phyloP scores from a whole-genome alignment of 1,140 invertebrate species.

The Drosophila watanabei region DNA sequence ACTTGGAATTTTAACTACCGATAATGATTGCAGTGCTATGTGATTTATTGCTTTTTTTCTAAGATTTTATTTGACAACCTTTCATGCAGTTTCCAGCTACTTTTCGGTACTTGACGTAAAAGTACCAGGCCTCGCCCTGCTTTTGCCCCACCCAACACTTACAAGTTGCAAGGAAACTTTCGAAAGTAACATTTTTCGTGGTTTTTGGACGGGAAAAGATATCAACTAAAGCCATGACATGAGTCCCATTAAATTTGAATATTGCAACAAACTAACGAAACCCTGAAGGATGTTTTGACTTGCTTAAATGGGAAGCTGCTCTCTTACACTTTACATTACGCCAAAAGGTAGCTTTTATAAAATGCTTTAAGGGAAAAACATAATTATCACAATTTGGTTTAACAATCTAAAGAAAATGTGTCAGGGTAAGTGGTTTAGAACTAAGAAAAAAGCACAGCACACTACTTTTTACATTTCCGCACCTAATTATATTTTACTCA shows the following conservation, averaged over 20 bases:
- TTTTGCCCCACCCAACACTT: slow-evolving; percentile 12
- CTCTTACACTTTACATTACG: slow-evolving; percentile 6
- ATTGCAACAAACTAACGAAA: slow-evolving; percentile 50
- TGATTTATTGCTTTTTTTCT: slow-evolving; percentile 75
- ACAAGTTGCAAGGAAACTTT: slow-evolving; percentile 27
- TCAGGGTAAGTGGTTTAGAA: too few relatives aligned
- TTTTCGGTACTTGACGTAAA: slow-evolving; percentile 6
- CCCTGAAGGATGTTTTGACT: slow-evolving; percentile 25
- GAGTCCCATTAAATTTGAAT: slow-evolving; percentile 46
- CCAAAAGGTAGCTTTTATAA: neutral
- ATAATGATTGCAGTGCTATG: slow-evolving; percentile 62
- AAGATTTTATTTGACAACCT: slow-evolving; percentile 79
- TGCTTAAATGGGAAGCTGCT: slow-evolving; percentile 11
- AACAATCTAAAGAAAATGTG: neutral
- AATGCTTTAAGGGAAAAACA: neutral
- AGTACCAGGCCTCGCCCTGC: slow-evolving; percentile 5
- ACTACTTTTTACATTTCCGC: neutral
- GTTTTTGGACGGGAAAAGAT: slow-evolving; percentile 10
- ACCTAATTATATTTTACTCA: slow-evolving; percentile 15
- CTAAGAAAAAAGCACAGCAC: neutral
- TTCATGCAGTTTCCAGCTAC: slow-evolving; percentile 54
- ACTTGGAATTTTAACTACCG: slow-evolving; percentile 2
- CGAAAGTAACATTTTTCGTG: slow-evolving; percentile 15
- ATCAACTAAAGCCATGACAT: slow-evolving; percentile 51
- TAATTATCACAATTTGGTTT: neutral